Evolutionary conservation across 2,797 vertebrate genomes (phyloP).

Genomic region (Anguilla obscura): DNA sequence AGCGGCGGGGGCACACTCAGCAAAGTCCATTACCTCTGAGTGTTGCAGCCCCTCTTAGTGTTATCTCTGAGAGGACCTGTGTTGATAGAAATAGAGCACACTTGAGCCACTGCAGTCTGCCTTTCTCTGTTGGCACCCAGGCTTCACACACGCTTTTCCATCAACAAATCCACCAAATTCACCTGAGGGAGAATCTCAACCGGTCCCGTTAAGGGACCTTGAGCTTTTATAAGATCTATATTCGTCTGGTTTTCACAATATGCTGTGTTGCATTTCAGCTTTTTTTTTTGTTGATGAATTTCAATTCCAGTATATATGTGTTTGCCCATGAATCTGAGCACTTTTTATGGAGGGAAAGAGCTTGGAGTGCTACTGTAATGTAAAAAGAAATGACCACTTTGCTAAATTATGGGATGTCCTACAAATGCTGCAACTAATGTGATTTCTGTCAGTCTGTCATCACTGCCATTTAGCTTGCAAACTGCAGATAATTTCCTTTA

Average conservation of each 20-base stretch:
- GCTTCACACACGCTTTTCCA: not conserved
- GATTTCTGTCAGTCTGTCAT: too few species aligned
- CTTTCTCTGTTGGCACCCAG: constrained; percentile 1
- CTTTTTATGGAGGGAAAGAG: not conserved
- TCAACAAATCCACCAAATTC: not conserved
- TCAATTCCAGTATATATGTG: not conserved
- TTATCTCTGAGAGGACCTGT: not conserved
- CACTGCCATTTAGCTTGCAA: too few species aligned
- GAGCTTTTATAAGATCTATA: not conserved
- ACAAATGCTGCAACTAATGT: too few species aligned
- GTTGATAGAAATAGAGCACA: not conserved
- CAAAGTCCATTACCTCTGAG: constrained; percentile 2
- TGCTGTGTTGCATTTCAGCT: not conserved
- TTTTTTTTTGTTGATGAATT: not conserved
- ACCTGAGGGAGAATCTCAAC: not conserved
- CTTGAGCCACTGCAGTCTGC: not conserved
- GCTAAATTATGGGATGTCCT: too few species aligned
- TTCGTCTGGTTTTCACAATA: not conserved
- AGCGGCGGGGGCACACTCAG: not conserved
- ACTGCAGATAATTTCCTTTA: too few species aligned
- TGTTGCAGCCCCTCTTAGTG: not conserved
- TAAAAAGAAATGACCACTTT: too few species aligned
- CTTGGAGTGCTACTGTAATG: too few species aligned
- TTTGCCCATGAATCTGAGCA: not conserved
- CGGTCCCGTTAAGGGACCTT: not conserved